Evolutionary conservation across 2,888 invertebrate species (phyloP), one percentile per base, ranked within the genome.

Genomic region (Serrognathus titanus): DNA sequence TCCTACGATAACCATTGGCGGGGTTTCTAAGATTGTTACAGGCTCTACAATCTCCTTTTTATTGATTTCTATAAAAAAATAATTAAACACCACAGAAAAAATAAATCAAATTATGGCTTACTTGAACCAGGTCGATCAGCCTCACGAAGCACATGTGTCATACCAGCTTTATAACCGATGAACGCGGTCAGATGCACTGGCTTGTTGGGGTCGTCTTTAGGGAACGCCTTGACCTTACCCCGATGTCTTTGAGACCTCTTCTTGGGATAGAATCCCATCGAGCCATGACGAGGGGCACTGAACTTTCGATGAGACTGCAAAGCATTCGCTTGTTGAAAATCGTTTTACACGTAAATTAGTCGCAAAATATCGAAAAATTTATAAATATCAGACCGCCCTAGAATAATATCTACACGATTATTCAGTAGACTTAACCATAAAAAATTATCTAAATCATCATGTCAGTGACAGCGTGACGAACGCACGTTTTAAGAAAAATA

Each of bases 41-140:
- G 97, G 95, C 79, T 99, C 99, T 20, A 99, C 97, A 59, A 99
- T 95, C 81, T 99, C 99, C 81, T 99, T 99, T 82, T 99, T 99
- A 84, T 99, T 97, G 62, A 97, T 91, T 85, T 99, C 97, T 95
- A 7, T 7, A 31, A 31, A 6, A 31, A 31, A 31, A 31, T 20
- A 48, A 36, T 5, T 24, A 40, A 49, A 16, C n/a, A 31, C 20
- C 2, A 31, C n/a, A 16, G 37, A 16, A 48, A 13, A 53, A 9
- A 52, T 13, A 7, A 24, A n/a, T 36, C 11, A 16, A 24, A 40
- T 49, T 13, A 39, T 8, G 37, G 89, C 95, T 90, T 80, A 97
- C 96, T 97, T 80, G 97, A 98, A 63, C 97, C 97, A 73, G 97
- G 97, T 81, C 97, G 89, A 81, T 98, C 97, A 52, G 97, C 97